Evolutionary conservation across 2,888 invertebrate species (phyloP).

Genomic region (Cinara cedri): DNA sequence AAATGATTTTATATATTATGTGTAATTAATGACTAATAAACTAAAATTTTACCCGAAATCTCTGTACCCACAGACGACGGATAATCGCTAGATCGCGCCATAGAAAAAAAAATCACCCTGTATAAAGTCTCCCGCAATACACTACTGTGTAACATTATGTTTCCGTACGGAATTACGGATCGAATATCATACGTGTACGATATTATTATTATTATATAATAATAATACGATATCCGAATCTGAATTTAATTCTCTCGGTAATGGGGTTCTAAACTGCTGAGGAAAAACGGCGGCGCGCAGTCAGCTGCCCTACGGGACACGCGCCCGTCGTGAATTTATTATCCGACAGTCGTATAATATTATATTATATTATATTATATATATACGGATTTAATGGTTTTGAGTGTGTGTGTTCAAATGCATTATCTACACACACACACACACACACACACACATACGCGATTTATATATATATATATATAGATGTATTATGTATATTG

Average conservation of each 20-base stretch:
- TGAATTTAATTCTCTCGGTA: slow-evolving; percentile 34
- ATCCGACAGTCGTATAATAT: neutral
- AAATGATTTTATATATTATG: too few relatives aligned
- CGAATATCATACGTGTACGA: neutral
- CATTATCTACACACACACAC: neutral
- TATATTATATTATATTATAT: neutral
- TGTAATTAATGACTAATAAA: too few relatives aligned
- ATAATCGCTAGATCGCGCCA: neutral
- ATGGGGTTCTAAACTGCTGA: slow-evolving; percentile 37
- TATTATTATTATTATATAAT: neutral
- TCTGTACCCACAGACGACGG: too few relatives aligned
- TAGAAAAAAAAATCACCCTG: too few relatives aligned
- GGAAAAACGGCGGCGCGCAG: slow-evolving; percentile 18
- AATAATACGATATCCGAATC: slow-evolving; percentile 12
- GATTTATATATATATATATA: neutral
- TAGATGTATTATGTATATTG: neutral
- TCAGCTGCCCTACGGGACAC: slow-evolving; percentile 19
- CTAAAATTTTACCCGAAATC: too few relatives aligned
- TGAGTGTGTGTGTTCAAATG: neutral
- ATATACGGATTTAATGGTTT: slow-evolving; percentile 14
- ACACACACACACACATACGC: neutral
- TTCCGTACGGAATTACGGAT: slow-evolving; percentile 3
- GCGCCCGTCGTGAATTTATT: slow-evolving; percentile 41
- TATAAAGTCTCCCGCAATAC: neutral
- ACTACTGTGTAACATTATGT: neutral